Evolutionary conservation across 2,113 vertebrate genomes (phyloP), one percentile per base, ranked within the genome.

Genomic region (Elephantulus edwardii): DNA sequence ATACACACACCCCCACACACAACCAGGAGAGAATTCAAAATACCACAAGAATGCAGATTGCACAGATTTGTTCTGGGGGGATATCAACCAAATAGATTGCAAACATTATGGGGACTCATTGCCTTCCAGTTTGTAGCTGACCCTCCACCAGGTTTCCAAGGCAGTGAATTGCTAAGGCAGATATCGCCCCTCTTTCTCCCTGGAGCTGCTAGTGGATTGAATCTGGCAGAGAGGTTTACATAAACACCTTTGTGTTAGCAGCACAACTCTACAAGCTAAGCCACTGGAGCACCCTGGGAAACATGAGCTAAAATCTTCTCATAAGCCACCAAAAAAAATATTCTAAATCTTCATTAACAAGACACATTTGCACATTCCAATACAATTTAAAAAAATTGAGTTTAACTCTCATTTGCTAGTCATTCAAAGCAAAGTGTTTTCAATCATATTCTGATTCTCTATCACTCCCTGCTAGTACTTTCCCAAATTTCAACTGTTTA

Each of bases 11-110:
- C n/a, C n/a, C n/a, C n/a, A n/a, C 7, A 80, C 8, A 62, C 42
- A 90, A 89, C 77, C 11, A 89, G 16, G 33, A 74, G 19, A 90
- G 4, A 80, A 80, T 13, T 91, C 54, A 93, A 71, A 92, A 50
- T 26, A 76, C 22, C 6, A 16, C 7, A 19, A 1, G 71, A 48
- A 77, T 81, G 87, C 14, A 72, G 17, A 72, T 33, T 68, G 68
- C 77, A 68, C 33, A 19, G 64, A 17, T 24, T 22, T 38, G 17
- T 60, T 44, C 80, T 86, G 14, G 46, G 80, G 38, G 60, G 74
- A 87, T 89, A 33, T 66, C 40, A 93, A 42, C 52, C 16, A 84
- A 75, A 83, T 20, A 75, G 40, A 33, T 33, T 46, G 40, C n/a
- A n/a, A n/a, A n/a, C n/a, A n/a, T n/a, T n/a, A n/a, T n/a, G n/a